These are phyloP conservation scores for Drosophila repletoides DNA, from an alignment of 1,140 invertebrate genomes.

Conservation along the genomic window DNA sequence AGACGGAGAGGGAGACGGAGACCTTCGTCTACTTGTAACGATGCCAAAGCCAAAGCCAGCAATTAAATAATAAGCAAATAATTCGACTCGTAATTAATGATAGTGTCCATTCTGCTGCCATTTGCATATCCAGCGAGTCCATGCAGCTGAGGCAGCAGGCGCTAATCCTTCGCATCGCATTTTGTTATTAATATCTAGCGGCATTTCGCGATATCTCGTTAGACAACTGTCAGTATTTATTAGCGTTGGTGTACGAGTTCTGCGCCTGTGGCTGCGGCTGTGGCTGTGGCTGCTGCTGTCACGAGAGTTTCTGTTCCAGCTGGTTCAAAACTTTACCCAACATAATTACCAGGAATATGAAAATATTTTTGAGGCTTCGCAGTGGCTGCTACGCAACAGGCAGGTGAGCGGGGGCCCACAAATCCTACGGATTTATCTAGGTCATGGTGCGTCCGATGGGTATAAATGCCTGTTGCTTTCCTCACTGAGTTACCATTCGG, in stretches of 20 bases:
- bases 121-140: slow-evolving; percentile 12
- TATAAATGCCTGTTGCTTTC: slow-evolving; percentile 39
- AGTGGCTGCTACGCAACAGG: slow-evolving; percentile 6
- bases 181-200: slow-evolving; percentile 63
- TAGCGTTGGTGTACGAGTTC: slow-evolving; percentile 36
- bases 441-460: background rate
- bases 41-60: slow-evolving; percentile 36
- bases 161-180: slow-evolving; percentile 60
- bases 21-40: no score
- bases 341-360: slow-evolving; percentile 75
- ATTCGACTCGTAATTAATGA: slow-evolving; percentile 77
- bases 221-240: slow-evolving; percentile 76
- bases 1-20: no score
- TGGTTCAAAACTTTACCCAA: slow-evolving; percentile 60
- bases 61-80: slow-evolving; percentile 73
- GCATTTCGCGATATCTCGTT: slow-evolving; percentile 62
- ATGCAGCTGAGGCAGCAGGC: slow-evolving; percentile 46
- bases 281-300: background rate
- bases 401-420: background rate
- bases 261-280: slow-evolving; percentile 20
- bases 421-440: slow-evolving; percentile 16
- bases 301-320: slow-evolving; percentile 52
- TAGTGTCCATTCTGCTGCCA: slow-evolving; percentile 6
- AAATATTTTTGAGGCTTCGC: slow-evolving; percentile 72
- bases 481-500: slow-evolving; percentile 21